Evolutionary conservation across 1,140 invertebrate species (phyloP).

Genomic region (Hycleus phaleratus): DNA sequence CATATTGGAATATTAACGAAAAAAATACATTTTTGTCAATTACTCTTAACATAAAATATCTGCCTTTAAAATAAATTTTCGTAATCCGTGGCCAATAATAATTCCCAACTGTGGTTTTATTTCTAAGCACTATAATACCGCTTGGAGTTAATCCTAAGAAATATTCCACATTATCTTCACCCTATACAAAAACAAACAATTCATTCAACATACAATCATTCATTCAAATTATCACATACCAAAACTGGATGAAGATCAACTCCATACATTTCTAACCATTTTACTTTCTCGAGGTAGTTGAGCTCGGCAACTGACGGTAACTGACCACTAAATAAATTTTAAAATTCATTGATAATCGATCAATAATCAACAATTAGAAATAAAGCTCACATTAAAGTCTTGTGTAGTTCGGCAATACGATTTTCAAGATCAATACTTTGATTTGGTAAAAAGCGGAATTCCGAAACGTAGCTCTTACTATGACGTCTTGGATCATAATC

Average conservation of each 20-base stretch:
- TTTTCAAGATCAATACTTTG: slow-evolving; percentile 87
- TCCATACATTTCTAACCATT: slow-evolving; percentile 95
- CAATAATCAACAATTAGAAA: slow-evolving; percentile 12
- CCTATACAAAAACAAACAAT: slow-evolving; percentile 52
- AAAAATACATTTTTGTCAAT: slow-evolving; percentile 82
- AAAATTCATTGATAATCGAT: slow-evolving; percentile 4
- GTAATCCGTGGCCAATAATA: slow-evolving; percentile 98
- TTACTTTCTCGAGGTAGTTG: slow-evolving; percentile 87
- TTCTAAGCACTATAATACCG: slow-evolving; percentile 92
- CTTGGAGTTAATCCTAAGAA: slow-evolving; percentile 94
- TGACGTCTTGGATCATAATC: slow-evolving; percentile 91
- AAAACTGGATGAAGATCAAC: slow-evolving; percentile 96
- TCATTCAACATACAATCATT: not conserved
- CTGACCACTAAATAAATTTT: slow-evolving; percentile 47
- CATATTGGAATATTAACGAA: slow-evolving; percentile 36
- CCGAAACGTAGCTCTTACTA: slow-evolving; percentile 86
- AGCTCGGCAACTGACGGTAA: slow-evolving; percentile 89
- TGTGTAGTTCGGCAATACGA: slow-evolving; percentile 82
- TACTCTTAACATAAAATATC: slow-evolving; percentile 92
- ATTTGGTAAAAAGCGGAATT: slow-evolving; percentile 92
- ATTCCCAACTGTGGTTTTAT: slow-evolving; percentile 94
- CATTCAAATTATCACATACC: slow-evolving; percentile 37
- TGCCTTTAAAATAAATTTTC: slow-evolving; percentile 92
- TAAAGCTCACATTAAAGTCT: slow-evolving; percentile 65
- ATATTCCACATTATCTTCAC: slow-evolving; percentile 95